Evolutionary conservation across 2,113 vertebrate genomes (phyloP).

Genomic region (Delphinus delphis): DNA sequence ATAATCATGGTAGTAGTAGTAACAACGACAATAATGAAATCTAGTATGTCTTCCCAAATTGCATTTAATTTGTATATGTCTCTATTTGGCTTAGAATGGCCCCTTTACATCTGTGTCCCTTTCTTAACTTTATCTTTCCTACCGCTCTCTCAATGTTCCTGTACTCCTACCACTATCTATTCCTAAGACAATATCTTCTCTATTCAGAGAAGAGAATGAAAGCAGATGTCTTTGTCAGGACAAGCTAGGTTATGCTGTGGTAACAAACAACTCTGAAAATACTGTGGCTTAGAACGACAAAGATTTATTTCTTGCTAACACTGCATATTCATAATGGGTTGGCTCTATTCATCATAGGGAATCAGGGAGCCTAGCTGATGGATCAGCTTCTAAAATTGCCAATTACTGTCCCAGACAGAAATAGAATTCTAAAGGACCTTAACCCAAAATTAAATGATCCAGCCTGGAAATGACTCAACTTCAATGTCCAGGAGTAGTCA

Average conservation of each 20-base stretch:
- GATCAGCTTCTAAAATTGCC: background rate
- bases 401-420: background rate
- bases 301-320: background rate
- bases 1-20: background rate
- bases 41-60: background rate
- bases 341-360: background rate
- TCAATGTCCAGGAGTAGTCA: background rate
- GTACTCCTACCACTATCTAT: background rate
- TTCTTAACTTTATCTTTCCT: background rate
- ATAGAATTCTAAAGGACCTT: background rate
- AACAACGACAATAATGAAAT: constrained; percentile 22
- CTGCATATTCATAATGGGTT: background rate
- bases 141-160: background rate
- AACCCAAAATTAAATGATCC: background rate
- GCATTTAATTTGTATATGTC: background rate
- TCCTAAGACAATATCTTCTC: background rate
- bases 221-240: background rate
- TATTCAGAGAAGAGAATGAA: background rate
- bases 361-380: background rate
- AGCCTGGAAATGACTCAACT: background rate
- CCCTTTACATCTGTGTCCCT: background rate
- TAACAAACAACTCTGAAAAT: constrained; percentile 29
- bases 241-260: background rate
- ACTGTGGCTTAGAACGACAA: background rate
- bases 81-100: constrained; percentile 9